Percentiles rank a stretch among this genome's conserved stretches.
These are phyloP conservation scores for Idaea straminata DNA, from an alignment of 2,888 invertebrate species.

Conservation along the genomic window DNA sequence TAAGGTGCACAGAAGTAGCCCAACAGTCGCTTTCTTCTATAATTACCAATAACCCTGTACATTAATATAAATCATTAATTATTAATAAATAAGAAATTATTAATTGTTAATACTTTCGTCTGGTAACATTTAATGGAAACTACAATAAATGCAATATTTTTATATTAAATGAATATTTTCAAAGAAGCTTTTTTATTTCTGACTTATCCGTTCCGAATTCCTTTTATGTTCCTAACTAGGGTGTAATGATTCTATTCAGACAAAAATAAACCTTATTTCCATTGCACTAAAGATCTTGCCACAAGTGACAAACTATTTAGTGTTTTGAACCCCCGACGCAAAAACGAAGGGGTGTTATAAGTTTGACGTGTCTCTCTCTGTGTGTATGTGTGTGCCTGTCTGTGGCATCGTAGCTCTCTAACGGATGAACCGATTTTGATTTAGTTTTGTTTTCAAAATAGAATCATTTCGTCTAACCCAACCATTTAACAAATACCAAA, in stretches of 20 bases:
- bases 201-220: constrained; percentile 25
- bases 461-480: background rate
- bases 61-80: constrained; percentile 19
- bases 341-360: too few species aligned
- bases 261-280: background rate
- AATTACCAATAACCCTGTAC: too few species aligned
- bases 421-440: too few species aligned
- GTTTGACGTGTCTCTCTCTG: too few species aligned
- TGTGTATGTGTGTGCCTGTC: too few species aligned
- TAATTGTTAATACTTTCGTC: constrained; percentile 42
- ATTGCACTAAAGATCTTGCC: background rate
- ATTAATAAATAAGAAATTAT: constrained; percentile 33
- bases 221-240: constrained; percentile 18
- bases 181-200: constrained; percentile 20
- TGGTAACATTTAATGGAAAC: constrained; percentile 50
- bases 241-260: constrained; percentile 6
- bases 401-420: too few species aligned
- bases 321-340: too few species aligned
- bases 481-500: background rate
- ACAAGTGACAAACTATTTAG: too few species aligned
- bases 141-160: constrained; percentile 30
- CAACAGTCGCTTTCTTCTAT: background rate
- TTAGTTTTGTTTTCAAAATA: background rate
- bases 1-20: too few species aligned
- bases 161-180: constrained; percentile 22